Evolutionary conservation across 2,797 vertebrate species (phyloP).

Genomic region (Numenius phaeopus): DNA sequence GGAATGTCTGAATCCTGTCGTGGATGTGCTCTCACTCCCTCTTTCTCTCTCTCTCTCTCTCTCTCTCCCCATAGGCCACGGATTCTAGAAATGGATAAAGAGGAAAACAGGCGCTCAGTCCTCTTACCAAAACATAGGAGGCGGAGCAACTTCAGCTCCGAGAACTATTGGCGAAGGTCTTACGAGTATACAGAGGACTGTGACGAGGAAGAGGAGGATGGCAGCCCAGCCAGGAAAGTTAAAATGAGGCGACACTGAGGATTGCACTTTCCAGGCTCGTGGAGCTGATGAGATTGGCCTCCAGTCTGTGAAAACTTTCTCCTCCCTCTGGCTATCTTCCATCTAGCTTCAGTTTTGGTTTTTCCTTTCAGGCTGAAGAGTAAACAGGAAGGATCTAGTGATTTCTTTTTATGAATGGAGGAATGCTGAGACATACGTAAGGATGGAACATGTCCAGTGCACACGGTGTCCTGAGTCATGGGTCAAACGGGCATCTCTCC

Average conservation of each 20-base stretch:
- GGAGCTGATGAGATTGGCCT: constrained; percentile 60
- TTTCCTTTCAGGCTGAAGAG: constrained; percentile 78
- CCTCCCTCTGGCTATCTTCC: constrained; percentile 60
- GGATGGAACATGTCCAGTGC: constrained; percentile 50
- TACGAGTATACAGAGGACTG: constrained; percentile 84
- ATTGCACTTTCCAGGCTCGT: constrained; percentile 31
- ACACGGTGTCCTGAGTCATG: constrained; percentile 56
- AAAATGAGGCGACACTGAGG: constrained; percentile 97
- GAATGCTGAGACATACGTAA: constrained; percentile 57
- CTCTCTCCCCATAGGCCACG: constrained; percentile 85
- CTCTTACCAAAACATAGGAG: constrained; percentile 86
- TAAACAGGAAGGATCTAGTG: constrained; percentile 68
- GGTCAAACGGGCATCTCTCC: constrained; percentile 37
- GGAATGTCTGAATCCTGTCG: accelerated
- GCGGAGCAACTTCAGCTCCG: constrained; percentile 86
- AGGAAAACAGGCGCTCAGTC: constrained; percentile 93
- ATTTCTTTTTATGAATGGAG: constrained; percentile 66
- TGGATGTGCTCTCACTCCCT: neutral
- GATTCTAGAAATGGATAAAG: constrained; percentile 98
- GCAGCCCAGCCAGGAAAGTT: constrained; percentile 89
- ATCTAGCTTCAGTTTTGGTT: constrained; percentile 69
- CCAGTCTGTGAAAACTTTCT: constrained; percentile 73
- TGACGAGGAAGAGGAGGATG: constrained; percentile 83
- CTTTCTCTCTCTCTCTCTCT: neutral
- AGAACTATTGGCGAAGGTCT: constrained; percentile 93